phyloP scores from a whole-genome alignment of 92 coral and sea anemone species.

The Palythoa grandiflora region DNA sequence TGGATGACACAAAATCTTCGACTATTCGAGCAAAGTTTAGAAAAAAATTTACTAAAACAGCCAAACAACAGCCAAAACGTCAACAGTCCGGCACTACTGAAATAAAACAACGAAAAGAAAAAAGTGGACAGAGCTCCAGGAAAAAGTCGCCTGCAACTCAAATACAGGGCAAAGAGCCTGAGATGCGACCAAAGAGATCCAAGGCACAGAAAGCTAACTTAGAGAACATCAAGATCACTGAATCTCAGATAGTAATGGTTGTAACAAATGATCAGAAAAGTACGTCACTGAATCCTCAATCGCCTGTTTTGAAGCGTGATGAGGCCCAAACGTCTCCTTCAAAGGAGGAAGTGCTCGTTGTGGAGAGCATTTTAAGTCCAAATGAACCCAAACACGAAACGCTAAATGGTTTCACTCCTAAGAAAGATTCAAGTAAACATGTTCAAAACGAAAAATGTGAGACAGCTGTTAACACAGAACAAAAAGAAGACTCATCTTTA shows the following conservation, averaged over 20 bases:
- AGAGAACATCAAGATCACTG: slow-evolving; percentile 38
- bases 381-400: background rate
- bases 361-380: background rate
- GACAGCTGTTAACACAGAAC: background rate
- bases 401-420: background rate
- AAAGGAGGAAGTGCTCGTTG: background rate
- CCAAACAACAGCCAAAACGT: background rate
- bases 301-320: background rate
- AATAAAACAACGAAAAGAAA: background rate
- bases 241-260: slow-evolving; percentile 37
- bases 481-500: background rate
- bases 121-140: slow-evolving; percentile 3
- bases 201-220: slow-evolving; percentile 1
- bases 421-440: background rate
- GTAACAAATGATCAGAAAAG: slow-evolving; percentile 38
- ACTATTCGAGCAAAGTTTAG: slow-evolving; percentile 31
- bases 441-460: background rate
- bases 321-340: background rate
- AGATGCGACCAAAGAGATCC: slow-evolving; percentile 13
- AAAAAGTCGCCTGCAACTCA: background rate
- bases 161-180: background rate
- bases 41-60: background rate
- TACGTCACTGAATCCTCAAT: slow-evolving; percentile 2
- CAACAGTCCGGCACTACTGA: background rate
- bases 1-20: slow-evolving; percentile 10